These are phyloP conservation scores for Hyperoodon ampullatus DNA, from an alignment of 2,113 vertebrate species.

Conservation along the genomic window DNA sequence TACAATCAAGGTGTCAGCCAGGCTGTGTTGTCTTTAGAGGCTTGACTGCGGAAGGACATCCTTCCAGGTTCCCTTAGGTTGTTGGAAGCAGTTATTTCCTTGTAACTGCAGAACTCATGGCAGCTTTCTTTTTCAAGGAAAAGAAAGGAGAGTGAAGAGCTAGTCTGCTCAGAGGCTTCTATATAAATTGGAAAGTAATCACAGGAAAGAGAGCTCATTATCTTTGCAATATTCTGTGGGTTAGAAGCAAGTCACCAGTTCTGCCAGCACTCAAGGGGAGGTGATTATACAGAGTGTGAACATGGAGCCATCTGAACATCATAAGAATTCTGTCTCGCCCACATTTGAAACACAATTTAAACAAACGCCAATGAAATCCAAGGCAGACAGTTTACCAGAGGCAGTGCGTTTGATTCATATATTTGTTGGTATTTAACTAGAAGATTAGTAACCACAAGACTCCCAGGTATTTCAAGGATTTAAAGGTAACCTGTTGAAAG, in stretches of 20 bases:
- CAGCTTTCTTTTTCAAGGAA: conserved; percentile 4
- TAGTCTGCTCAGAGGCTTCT: not conserved
- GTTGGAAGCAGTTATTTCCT: conserved; percentile 26
- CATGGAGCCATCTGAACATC: not conserved
- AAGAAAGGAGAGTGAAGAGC: not conserved
- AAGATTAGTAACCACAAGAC: not conserved
- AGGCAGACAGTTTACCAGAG: not conserved
- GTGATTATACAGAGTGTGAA: not conserved
- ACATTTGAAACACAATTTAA: conserved; percentile 13
- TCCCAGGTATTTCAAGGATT: conserved; percentile 6
- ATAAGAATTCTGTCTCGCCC: not conserved
- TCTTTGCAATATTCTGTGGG: not conserved
- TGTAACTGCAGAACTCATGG: not conserved
- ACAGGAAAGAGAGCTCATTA: not conserved
- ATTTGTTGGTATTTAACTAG: conserved; percentile 1
- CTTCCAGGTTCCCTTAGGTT: not conserved
- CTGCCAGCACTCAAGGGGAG: not conserved
- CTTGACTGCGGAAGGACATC: not conserved
- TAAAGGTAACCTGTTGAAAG: not conserved
- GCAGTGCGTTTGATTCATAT: conserved; percentile 1
- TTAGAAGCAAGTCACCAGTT: conserved; percentile 36
- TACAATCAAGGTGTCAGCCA: not conserved
- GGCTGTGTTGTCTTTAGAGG: not conserved
- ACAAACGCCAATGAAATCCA: not conserved
- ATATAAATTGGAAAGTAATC: not conserved